Evolutionary conservation across 2,113 vertebrate species (phyloP).

Genomic region (Paedocypris sp.): DNA sequence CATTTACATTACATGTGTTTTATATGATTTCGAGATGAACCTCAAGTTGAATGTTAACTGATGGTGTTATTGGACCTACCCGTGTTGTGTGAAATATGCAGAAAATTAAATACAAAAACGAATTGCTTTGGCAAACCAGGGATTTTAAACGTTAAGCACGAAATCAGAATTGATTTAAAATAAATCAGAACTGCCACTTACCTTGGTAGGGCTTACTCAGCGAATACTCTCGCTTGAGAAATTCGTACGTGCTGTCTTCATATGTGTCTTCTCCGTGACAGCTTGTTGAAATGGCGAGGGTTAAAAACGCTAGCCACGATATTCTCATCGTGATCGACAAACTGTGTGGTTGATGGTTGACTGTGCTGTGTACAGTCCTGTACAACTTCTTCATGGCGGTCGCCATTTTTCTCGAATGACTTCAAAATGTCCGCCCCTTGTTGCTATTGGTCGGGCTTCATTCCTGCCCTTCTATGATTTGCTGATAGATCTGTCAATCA

Average conservation of each 20-base stretch:
- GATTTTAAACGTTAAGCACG: background rate
- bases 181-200: conserved; percentile 35
- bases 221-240: conserved; percentile 84
- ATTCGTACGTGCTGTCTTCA: conserved; percentile 64
- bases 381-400: conserved; percentile 16
- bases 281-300: conserved; percentile 28
- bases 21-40: no score
- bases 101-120: no score
- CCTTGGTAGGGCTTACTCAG: conserved; percentile 83
- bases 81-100: no score
- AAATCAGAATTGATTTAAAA: background rate
- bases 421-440: conserved; percentile 13
- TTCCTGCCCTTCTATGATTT: background rate
- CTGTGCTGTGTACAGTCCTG: conserved; percentile 11
- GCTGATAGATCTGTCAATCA: background rate
- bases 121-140: background rate
- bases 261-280: conserved; percentile 48
- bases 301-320: conserved; percentile 29
- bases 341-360: background rate
- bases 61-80: no score
- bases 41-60: no score
- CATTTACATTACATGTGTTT: no score
- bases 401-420: conserved; percentile 57
- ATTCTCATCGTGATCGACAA: conserved; percentile 22
- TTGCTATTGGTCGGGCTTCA: conserved; percentile 12